Percentiles rank a stretch among this genome's conserved stretches.
These are phyloP conservation scores for Sitodiplosis mosellana DNA, from an alignment of 1,140 invertebrate genomes.

Conservation along the genomic window DNA sequence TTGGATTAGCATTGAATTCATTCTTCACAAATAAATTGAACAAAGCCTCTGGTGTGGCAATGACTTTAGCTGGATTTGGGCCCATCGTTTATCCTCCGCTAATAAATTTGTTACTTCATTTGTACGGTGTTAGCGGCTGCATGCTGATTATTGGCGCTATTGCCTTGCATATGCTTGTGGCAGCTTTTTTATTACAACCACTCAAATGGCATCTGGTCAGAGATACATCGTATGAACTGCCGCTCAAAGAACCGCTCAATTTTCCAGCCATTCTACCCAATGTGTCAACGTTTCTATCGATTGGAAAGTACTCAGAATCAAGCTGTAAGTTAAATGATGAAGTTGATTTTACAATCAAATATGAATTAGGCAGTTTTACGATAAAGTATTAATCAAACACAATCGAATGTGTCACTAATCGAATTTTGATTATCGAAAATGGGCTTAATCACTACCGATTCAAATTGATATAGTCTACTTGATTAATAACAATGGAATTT, in stretches of 20 bases:
- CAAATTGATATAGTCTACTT: too few relatives aligned
- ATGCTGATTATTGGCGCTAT: slow-evolving; percentile 32
- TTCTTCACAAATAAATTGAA: slow-evolving; percentile 31
- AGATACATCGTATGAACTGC: slow-evolving; percentile 16
- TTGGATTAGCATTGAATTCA: slow-evolving; percentile 10
- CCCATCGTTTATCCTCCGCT: slow-evolving; percentile 29
- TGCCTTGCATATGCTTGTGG: slow-evolving; percentile 32
- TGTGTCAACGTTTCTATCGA: too few relatives aligned
- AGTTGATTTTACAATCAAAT: too few relatives aligned
- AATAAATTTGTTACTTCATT: slow-evolving; percentile 27
- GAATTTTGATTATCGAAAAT: too few relatives aligned
- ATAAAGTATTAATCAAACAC: too few relatives aligned
- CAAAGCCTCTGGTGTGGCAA: slow-evolving; percentile 30
- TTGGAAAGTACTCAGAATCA: too few relatives aligned
- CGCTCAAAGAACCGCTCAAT: slow-evolving; percentile 7
- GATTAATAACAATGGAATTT: too few relatives aligned
- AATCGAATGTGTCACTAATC: too few relatives aligned
- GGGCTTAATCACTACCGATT: too few relatives aligned
- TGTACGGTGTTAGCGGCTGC: slow-evolving; percentile 30
- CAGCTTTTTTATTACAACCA: slow-evolving; percentile 33
- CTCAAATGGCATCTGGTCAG: slow-evolving; percentile 30
- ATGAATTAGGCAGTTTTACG: too few relatives aligned
- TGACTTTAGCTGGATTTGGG: slow-evolving; percentile 32
- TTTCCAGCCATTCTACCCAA: too few relatives aligned
- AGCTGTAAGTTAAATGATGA: too few relatives aligned